Conservation (phyloP, 2,113 vertebrate species). For the Notothenia coriiceps region DNA sequence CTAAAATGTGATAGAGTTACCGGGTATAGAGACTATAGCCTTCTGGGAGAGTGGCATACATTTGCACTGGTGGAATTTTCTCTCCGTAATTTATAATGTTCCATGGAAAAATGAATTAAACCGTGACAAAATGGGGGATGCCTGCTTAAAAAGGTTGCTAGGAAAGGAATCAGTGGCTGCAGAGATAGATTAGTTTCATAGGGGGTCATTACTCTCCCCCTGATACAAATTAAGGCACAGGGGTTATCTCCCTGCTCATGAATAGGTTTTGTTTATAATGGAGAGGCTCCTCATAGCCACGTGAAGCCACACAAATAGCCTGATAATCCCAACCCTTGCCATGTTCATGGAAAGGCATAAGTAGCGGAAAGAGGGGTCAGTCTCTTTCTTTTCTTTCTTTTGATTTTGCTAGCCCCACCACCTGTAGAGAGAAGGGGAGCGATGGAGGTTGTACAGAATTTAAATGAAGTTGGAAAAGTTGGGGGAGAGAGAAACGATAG, state of each 20-base stretch:
- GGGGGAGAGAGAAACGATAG: conserved; percentile 8
- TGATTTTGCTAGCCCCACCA: conserved; percentile 17
- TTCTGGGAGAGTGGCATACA: conserved; percentile 4
- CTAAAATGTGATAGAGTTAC: neutral
- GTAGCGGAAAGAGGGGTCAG: conserved; percentile 36
- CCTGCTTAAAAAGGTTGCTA: conserved; percentile 59
- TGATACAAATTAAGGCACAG: conserved; percentile 69
- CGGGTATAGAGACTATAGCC: neutral
- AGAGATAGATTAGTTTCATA: conserved; percentile 70
- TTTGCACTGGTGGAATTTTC: neutral
- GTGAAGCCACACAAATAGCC: conserved; percentile 56
- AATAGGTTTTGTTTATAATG: conserved; percentile 73
- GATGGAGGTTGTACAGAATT: conserved; percentile 48
- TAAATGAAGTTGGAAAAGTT: conserved; percentile 61
- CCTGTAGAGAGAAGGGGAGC: conserved; percentile 39
- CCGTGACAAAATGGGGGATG: conserved; percentile 19
- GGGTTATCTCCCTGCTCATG: conserved; percentile 64
- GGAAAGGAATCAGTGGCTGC: conserved; percentile 68
- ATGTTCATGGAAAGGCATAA: conserved; percentile 36
- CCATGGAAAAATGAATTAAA: conserved; percentile 29
- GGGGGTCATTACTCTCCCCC: conserved; percentile 73
- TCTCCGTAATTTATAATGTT: conserved; percentile 22
- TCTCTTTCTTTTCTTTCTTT: conserved; percentile 35
- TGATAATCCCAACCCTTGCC: conserved; percentile 35
- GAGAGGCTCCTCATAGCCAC: conserved; percentile 53